Evolutionary conservation across 1,140 invertebrate species (phyloP).

Genomic region (Drosophila suzukii): DNA sequence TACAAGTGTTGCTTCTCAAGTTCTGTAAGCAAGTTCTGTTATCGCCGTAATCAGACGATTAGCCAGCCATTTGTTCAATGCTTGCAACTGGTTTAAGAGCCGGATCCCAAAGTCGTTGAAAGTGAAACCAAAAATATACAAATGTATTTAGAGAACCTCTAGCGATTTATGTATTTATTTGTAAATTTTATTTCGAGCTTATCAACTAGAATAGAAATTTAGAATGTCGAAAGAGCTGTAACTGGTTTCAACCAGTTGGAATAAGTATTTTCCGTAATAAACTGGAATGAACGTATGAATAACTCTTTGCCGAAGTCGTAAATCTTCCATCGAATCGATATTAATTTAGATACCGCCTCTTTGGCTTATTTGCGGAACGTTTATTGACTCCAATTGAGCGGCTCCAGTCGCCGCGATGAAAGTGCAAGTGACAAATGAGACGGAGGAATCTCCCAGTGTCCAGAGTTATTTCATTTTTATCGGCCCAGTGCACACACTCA

Average conservation of each 20-base stretch:
- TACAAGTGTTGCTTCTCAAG: conserved; percentile 17
- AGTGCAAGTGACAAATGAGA: conserved; percentile 56
- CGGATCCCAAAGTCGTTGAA: conserved; percentile 18
- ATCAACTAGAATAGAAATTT: not conserved
- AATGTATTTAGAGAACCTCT: not conserved
- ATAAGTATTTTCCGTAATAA: conserved; percentile 2
- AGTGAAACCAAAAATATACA: conserved; percentile 33
- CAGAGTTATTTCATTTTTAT: conserved; percentile 37
- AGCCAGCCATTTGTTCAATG: conserved; percentile 36
- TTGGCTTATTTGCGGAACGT: conserved; percentile 29
- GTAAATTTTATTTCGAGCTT: not conserved
- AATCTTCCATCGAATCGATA: conserved; percentile 20
- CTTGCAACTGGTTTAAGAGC: conserved; percentile 41
- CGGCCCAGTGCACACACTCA: conserved; percentile 43
- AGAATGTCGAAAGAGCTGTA: not conserved
- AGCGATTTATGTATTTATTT: not conserved
- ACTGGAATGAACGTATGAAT: conserved; percentile 2
- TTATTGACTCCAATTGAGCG: conserved; percentile 58
- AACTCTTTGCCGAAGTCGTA: conserved; percentile 6
- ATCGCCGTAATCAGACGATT: conserved; percentile 51
- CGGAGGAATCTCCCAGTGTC: conserved; percentile 2
- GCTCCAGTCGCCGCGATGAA: conserved; percentile 21
- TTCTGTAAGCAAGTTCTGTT: conserved; percentile 24
- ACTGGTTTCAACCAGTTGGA: conserved; percentile 17
- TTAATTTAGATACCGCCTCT: conserved; percentile 32